Evolutionary conservation across 2,113 vertebrate genomes (phyloP).

Genomic region (Trogon surrucura): DNA sequence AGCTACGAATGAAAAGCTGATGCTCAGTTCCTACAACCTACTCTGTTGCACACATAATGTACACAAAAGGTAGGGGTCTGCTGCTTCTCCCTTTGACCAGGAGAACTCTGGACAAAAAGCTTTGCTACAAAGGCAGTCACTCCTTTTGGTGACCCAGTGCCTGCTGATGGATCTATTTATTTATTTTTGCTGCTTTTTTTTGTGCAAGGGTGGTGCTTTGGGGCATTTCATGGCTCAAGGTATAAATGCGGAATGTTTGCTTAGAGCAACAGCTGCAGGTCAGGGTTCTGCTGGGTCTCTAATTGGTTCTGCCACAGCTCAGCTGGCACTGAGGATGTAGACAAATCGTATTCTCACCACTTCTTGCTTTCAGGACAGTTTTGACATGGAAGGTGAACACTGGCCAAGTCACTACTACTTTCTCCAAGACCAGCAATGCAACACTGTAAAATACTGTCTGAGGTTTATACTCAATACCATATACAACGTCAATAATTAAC

Average conservation of each 20-base stretch:
- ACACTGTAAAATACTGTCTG: accelerated
- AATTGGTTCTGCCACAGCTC: not conserved
- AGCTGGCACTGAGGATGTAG: accelerated
- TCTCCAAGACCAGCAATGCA: not conserved
- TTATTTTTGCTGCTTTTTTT: not conserved
- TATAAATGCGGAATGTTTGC: not conserved
- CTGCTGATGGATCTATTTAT: not conserved
- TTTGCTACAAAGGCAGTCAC: not conserved
- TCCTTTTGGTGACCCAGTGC: not conserved
- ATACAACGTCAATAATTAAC: not conserved
- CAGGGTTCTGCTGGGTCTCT: not conserved
- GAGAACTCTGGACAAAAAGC: not conserved
- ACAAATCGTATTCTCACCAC: not conserved
- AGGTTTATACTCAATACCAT: not conserved
- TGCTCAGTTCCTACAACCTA: not conserved
- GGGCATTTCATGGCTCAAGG: not conserved
- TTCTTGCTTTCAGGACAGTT: not conserved
- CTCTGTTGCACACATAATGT: accelerated
- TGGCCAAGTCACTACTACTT: not conserved
- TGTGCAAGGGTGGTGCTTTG: accelerated
- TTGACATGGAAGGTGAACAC: not conserved
- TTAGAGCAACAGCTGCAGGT: not conserved
- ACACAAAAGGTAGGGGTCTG: not conserved
- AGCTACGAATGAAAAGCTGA: not conserved
- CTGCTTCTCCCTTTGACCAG: not conserved